phyloP scores from a whole-genome alignment of 2,888 invertebrate genomes.

The Strigamia maritima region DNA sequence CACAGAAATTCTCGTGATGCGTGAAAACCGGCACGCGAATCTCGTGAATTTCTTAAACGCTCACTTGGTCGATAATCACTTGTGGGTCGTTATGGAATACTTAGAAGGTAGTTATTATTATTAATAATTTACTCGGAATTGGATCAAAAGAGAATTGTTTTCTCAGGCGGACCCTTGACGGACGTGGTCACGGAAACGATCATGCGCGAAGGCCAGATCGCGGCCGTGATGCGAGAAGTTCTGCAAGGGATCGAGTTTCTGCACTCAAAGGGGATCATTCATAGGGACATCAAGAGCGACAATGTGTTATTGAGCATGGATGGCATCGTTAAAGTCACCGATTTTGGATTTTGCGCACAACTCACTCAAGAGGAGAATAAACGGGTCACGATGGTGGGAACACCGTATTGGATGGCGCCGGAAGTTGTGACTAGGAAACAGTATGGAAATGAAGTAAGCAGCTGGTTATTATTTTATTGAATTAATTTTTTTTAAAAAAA shows the following conservation, averaged over 20 bases:
- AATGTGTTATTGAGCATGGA: conserved; percentile 92
- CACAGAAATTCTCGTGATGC: conserved; percentile 84
- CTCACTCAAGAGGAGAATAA: conserved; percentile 85
- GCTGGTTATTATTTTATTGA: not conserved
- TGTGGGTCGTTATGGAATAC: conserved; percentile 69
- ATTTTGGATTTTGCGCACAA: conserved; percentile 98
- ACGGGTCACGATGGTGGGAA: conserved; percentile 92
- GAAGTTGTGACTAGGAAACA: conserved; percentile 79
- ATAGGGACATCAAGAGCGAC: conserved; percentile 96
- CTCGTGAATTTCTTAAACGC: conserved; percentile 93
- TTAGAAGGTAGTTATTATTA: conserved; percentile 40
- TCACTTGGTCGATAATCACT: conserved; percentile 82
- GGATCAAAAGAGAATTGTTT: conserved; percentile 70
- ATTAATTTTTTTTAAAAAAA: too few relatives aligned
- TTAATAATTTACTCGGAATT: conserved; percentile 50
- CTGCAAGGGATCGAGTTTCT: conserved; percentile 84
- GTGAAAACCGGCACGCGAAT: conserved; percentile 88
- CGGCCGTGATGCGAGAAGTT: conserved; percentile 87
- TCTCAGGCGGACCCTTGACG: conserved; percentile 84
- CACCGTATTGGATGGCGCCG: conserved; percentile 98
- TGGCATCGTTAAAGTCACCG: conserved; percentile 86
- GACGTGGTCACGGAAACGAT: conserved; percentile 96
- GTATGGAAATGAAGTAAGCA: conserved; percentile 73
- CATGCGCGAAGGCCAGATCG: conserved; percentile 95
- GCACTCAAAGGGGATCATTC: conserved; percentile 83